Evolutionary conservation across 2,888 invertebrate genomes (phyloP).

Genomic region (Dioctria linearis): DNA sequence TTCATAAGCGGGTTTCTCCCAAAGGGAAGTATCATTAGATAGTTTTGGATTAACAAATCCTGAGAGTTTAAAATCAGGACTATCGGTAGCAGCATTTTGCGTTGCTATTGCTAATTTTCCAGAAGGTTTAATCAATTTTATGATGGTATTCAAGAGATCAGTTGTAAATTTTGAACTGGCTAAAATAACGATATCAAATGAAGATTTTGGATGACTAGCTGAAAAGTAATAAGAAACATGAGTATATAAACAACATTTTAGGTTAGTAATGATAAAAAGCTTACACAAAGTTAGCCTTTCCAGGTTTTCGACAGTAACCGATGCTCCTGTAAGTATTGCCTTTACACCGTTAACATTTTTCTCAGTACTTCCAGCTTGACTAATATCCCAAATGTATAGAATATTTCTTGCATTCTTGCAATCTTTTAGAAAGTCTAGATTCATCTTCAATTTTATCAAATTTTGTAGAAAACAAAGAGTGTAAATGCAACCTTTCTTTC

Average conservation of each 20-base stretch:
- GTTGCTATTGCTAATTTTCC: slow-evolving; percentile 75
- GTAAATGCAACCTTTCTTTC: background rate
- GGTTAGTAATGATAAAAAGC: slow-evolving; percentile 59
- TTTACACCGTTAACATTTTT: slow-evolving; percentile 73
- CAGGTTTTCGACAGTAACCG: slow-evolving; percentile 75
- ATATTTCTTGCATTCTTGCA: slow-evolving; percentile 72
- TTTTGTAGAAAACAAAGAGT: background rate
- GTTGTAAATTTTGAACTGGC: slow-evolving; percentile 62
- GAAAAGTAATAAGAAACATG: slow-evolving; percentile 56
- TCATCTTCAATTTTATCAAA: slow-evolving; percentile 54
- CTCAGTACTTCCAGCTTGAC: slow-evolving; percentile 72
- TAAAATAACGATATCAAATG: slow-evolving; percentile 75
- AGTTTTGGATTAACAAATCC: slow-evolving; percentile 74
- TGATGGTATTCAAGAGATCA: slow-evolving; percentile 73
- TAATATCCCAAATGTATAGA: slow-evolving; percentile 75
- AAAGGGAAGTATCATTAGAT: slow-evolving; percentile 65
- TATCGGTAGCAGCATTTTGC: slow-evolving; percentile 66
- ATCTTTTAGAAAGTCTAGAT: slow-evolving; percentile 64
- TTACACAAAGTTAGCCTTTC: slow-evolving; percentile 76
- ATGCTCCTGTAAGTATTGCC: slow-evolving; percentile 70
- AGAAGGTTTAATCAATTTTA: slow-evolving; percentile 77
- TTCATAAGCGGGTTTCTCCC: slow-evolving; percentile 81
- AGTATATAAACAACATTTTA: background rate
- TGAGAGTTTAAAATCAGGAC: slow-evolving; percentile 75
- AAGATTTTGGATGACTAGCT: slow-evolving; percentile 75